Evolutionary conservation across 2,113 vertebrate species (phyloP).

Genomic region (Tachuris rubrigastra): DNA sequence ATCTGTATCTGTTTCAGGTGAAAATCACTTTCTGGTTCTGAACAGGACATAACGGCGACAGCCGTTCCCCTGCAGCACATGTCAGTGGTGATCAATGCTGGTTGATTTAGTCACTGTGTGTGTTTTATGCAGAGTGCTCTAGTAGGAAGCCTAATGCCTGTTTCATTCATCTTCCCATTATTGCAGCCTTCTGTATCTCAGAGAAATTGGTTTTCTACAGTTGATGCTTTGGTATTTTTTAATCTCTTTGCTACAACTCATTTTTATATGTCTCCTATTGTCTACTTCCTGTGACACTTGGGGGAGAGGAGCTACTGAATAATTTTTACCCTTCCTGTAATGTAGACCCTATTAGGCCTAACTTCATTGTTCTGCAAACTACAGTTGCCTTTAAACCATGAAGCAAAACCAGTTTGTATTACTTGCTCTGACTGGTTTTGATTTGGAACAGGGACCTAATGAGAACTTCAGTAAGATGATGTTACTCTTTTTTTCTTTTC

Average conservation of each 20-base stretch:
- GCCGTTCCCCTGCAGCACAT: not conserved
- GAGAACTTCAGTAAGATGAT: conserved; percentile 22
- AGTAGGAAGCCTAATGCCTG: not conserved
- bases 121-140: not conserved
- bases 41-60: not conserved
- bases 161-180: not conserved
- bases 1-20: conserved; percentile 6
- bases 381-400: conserved; percentile 58
- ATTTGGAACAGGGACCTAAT: conserved; percentile 22
- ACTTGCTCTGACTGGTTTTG: conserved; percentile 38
- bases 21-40: conserved; percentile 13
- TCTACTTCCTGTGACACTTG: conserved; percentile 16
- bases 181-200: conserved; percentile 4
- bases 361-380: conserved; percentile 23
- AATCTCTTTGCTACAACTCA: conserved; percentile 43
- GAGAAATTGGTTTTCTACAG: conserved; percentile 38
- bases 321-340: conserved; percentile 39
- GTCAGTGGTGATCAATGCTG: not conserved
- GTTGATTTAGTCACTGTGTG: not conserved
- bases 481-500: not conserved
- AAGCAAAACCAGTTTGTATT: not conserved
- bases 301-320: not conserved
- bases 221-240: conserved; percentile 40
- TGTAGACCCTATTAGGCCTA: not conserved
- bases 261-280: conserved; percentile 49